These are phyloP conservation scores for Anoplopoma fimbria DNA, from an alignment of 2,113 vertebrate genomes.

Conservation along the genomic window DNA sequence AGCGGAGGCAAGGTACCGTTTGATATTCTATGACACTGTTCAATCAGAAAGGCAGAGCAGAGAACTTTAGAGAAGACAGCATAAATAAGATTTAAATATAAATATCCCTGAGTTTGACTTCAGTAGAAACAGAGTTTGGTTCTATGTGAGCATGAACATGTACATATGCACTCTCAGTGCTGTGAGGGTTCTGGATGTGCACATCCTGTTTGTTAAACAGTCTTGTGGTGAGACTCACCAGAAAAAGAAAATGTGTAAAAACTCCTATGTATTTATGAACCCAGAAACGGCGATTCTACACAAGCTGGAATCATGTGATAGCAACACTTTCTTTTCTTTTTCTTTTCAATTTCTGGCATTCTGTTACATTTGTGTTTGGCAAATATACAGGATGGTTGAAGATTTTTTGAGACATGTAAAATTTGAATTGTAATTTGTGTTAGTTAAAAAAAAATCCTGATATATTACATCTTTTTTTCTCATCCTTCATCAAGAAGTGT, in stretches of 20 bases:
- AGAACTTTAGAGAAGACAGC: background rate
- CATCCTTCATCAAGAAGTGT: no score
- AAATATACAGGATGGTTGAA: background rate
- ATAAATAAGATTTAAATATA: background rate
- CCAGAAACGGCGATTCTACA: background rate
- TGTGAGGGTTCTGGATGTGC: background rate
- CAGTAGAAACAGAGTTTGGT: background rate
- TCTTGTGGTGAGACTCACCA: no score
- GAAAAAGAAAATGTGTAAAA: no score
- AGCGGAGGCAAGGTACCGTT: slow-evolving; percentile 15
- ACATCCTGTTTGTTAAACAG: background rate
- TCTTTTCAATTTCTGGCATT: background rate
- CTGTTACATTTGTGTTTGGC: background rate
- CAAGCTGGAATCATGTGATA: background rate
- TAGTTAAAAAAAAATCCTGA: background rate
- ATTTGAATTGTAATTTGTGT: no score
- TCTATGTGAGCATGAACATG: background rate
- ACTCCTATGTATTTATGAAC: background rate
- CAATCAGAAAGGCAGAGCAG: slow-evolving; percentile 32
- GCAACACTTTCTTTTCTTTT: background rate
- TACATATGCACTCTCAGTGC: no score
- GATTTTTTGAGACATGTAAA: background rate
- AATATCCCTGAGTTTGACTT: background rate
- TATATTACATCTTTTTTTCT: no score
- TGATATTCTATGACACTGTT: slow-evolving; percentile 15